Evolutionary conservation across 2,113 vertebrate species (phyloP).

Genomic region (Bambusicola thoracicus): DNA sequence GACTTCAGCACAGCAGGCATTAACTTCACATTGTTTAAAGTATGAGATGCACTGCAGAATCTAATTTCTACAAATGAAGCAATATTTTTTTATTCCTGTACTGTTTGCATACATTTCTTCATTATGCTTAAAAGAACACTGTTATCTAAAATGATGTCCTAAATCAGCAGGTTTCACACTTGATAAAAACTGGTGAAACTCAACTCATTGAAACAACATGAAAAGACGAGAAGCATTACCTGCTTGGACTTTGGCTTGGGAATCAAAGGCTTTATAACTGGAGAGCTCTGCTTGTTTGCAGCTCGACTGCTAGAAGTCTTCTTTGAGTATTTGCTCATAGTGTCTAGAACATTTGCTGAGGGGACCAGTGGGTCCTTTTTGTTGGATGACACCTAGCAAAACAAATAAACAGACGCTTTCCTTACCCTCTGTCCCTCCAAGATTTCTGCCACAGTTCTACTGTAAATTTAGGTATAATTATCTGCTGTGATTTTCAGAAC

Average conservation of each 20-base stretch:
- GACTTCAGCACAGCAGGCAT: neutral
- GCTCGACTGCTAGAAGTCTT: slow-evolving; percentile 72
- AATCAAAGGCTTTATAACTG: slow-evolving; percentile 89
- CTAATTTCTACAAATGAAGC: neutral
- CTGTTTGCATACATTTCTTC: neutral
- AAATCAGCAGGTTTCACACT: neutral
- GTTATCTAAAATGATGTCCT: neutral
- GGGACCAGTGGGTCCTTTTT: slow-evolving; percentile 78
- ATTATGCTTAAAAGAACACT: neutral
- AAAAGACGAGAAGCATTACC: slow-evolving; percentile 36
- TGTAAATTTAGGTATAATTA: neutral
- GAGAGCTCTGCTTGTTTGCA: slow-evolving; percentile 76
- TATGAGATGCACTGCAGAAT: neutral
- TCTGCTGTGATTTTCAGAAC: neutral
- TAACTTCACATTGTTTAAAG: neutral
- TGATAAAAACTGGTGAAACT: neutral
- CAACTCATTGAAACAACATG: neutral
- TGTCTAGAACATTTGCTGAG: slow-evolving; percentile 86
- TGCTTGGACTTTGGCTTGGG: slow-evolving; percentile 91
- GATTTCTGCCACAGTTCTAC: neutral
- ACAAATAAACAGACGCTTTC: slow-evolving; percentile 17
- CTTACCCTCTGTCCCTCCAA: neutral
- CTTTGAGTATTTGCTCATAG: slow-evolving; percentile 82
- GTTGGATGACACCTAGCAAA: slow-evolving; percentile 79
- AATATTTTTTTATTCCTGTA: neutral